Base-by-base conservation (phyloP, 2,797 vertebrate species). In the Cuculus canorus region DNA sequence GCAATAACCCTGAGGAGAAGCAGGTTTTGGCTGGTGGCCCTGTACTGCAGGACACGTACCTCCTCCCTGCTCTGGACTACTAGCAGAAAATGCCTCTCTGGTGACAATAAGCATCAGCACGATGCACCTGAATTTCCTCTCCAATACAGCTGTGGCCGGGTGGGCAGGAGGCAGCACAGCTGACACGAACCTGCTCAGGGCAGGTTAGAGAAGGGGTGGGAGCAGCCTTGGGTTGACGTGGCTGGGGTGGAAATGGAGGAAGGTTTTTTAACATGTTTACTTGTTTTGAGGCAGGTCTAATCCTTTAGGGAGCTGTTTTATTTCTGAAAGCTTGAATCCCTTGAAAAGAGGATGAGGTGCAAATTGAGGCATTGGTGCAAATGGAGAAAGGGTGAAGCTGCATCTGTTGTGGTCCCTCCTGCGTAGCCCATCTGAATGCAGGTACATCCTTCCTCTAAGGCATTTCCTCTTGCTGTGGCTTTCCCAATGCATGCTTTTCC, bases 21-120 rank as follows among this genome's bases (percentile, higher is more conserved):
- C 63, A 76, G 71, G 25, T 69, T 60, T 37, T 1, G 8, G 13
- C 47, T 83, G 33, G 52, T 52, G 27, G 24, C n/a, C 16, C 56
- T 43, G 30, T 48, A 27, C 61, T 13, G 4, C 0, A 0, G 54
- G 47, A 68, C 35, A 30, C 0, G 0, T 3, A 8, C 69, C n/a
- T n/a, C n/a, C 48, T 63, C 0, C 0, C 52, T 60, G 41, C 41
- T 61, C 66, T 9, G 43, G 47, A 47, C 24, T 75, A 4, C 43
- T 57, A 21, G 39, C 24, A 56, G 43, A 37, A 47, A 73, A 30
- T 13, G 24, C 45, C 16, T 64, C 53, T n/a, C 39, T 50, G 32
- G 60, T 80, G 60, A 57, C 50, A 93, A 22, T 8, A 28, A 59
- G 18, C n/a, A 48, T 33, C 28, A 13, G 37, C 48, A 27, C 17